Evolutionary conservation across 2,888 invertebrate genomes (phyloP).

Genomic region (Lasioglossum vierecki): DNA sequence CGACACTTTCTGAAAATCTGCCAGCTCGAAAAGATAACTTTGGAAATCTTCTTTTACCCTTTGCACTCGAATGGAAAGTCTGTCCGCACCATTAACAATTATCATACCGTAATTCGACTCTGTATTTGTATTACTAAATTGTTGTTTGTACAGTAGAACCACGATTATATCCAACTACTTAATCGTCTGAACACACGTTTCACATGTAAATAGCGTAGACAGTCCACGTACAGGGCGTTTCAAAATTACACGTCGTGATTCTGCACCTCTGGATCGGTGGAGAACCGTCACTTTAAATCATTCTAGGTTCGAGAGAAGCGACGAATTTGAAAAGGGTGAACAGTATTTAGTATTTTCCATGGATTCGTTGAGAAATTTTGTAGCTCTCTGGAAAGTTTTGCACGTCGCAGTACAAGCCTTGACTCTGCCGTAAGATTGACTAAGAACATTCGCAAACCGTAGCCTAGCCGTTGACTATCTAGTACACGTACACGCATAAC

Average conservation of each 20-base stretch:
- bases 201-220: neutral
- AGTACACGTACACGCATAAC: neutral
- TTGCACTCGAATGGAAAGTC: neutral
- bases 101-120: neutral
- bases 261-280: too few relatives aligned
- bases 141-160: neutral
- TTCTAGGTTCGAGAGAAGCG: too few relatives aligned
- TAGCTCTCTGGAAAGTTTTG: neutral
- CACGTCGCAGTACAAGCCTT: neutral
- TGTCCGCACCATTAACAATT: neutral
- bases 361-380: too few relatives aligned
- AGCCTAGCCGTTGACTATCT: conserved; percentile 7
- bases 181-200: neutral
- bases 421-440: neutral
- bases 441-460: neutral
- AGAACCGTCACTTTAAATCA: too few relatives aligned
- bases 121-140: neutral
- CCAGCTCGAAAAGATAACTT: neutral
- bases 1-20: neutral
- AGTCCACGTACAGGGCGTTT: too few relatives aligned
- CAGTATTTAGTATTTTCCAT: too few relatives aligned
- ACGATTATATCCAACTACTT: neutral
- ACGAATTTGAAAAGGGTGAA: too few relatives aligned
- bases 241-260: too few relatives aligned
- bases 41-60: neutral